Base-by-base conservation (phyloP, 2,888 invertebrate species). In the Watsonalla cultraria region DNA sequence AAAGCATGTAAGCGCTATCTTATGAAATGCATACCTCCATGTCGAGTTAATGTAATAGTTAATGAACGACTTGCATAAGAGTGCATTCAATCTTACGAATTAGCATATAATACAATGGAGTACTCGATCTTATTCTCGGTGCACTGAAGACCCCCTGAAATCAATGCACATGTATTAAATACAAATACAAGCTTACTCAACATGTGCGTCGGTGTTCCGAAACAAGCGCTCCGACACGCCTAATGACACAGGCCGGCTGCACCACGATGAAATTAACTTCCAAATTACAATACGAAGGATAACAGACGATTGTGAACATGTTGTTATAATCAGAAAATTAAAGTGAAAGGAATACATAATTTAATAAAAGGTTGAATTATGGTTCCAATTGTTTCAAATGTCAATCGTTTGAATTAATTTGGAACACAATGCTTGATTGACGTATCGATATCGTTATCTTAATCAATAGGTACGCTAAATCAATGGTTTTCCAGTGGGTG, bases 361-460 rank as follows among this genome's bases (percentile, higher is more conserved):
- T 62, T 24, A 4, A 24, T 24, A 68, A 54, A 55, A 66, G 62
- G 64, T 61, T 62, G 62, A 65, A 66, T 61, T 65, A 66, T 71
- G 57, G 59, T 59, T 66, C 64, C 76, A 69, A 82, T 84, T 84
- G 82, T 83, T 79, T 77, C 61, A 74, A 72, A 82, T 78, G 78
- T 78, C 78, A 81, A 75, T 80, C 72, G 59, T 46, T 66, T 60
- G 66, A 72, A 79, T 79, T 74, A 76, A 76, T 76, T 75, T 70
- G 56, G 59, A 70, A 64, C 63, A 84, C 81, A 82, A 85, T 80
- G 64, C 72, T 72, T 81, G 82, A 84, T 82, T 82, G 82, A 80
- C 80, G 62, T 82, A 80, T 84, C 78, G 70, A 62, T 66, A 69
- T 69, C 59, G 71, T 60, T 68, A 82, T 80, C 82, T 72, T 50